These are phyloP conservation scores for Rotaria magnacalcarata DNA, from an alignment of 2,888 invertebrate species.

Conservation along the genomic window DNA sequence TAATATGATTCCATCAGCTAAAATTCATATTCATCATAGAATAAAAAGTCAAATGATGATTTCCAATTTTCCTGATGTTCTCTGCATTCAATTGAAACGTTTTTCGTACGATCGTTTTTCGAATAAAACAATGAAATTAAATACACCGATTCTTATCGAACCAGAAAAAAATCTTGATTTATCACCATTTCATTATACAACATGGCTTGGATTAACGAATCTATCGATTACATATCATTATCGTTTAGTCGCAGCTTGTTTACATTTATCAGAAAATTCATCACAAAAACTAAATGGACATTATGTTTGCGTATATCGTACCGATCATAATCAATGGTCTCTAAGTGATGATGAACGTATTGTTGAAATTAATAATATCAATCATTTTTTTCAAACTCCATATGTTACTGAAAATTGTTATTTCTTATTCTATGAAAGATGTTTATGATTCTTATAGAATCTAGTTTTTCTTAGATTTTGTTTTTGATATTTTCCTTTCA, in stretches of 20 bases:
- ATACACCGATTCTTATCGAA: background rate
- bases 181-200: background rate
- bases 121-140: background rate
- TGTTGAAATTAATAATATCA: background rate
- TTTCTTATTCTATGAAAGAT: conserved; percentile 28
- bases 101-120: background rate
- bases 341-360: conserved; percentile 13
- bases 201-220: background rate
- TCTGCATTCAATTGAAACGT: background rate
- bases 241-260: conserved; percentile 4
- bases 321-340: background rate
- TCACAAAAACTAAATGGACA: background rate
- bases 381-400: background rate
- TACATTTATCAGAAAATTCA: background rate
- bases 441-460: background rate
- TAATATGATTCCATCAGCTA: background rate
- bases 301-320: conserved; percentile 10
- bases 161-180: background rate
- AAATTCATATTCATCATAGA: background rate
- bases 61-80: background rate
- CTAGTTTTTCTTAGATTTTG: no score
- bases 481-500: no score
- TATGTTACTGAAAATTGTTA: conserved; percentile 26
- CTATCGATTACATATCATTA: background rate
- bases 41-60: background rate